A percentile compares a stretch with the other conserved stretches of the same genome.
Evolutionary conservation across 2,113 vertebrate genomes (phyloP).

Genomic region (Grus americana): DNA sequence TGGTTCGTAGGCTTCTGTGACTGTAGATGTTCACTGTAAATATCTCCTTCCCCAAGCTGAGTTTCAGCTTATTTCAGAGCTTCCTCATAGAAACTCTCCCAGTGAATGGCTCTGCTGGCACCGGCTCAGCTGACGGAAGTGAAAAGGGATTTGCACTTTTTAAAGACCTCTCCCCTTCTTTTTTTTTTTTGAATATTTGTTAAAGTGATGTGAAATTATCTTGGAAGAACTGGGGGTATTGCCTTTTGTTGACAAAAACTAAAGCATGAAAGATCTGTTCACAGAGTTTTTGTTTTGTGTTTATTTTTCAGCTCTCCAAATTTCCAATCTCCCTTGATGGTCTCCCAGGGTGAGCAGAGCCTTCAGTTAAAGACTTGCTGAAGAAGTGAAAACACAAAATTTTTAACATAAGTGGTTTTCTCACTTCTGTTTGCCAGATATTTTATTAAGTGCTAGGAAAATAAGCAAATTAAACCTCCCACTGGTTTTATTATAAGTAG

Average conservation of each 20-base stretch:
- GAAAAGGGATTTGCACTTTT: background rate
- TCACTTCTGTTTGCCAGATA: constrained; percentile 31
- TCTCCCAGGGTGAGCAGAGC: background rate
- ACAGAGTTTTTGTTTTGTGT: background rate
- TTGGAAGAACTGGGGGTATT: background rate
- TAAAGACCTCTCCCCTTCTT: background rate
- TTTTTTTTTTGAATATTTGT: background rate
- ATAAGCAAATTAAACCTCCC: constrained; percentile 32
- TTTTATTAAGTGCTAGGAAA: constrained; percentile 52
- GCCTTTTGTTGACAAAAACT: background rate
- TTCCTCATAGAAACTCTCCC: background rate
- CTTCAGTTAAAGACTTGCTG: background rate
- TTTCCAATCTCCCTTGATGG: background rate
- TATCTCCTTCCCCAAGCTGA: background rate
- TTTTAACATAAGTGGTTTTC: constrained; percentile 36
- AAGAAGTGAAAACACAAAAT: background rate
- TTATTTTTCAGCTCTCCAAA: background rate
- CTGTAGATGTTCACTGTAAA: background rate
- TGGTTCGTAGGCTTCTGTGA: background rate
- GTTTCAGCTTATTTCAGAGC: background rate
- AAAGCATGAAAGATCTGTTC: background rate
- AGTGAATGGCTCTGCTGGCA: background rate
- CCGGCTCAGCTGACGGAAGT: background rate
- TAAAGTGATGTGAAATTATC: background rate
- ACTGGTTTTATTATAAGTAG: constrained; percentile 38